Conservation (phyloP, 2,113 vertebrate species). For the Bubalus kerabau region DNA sequence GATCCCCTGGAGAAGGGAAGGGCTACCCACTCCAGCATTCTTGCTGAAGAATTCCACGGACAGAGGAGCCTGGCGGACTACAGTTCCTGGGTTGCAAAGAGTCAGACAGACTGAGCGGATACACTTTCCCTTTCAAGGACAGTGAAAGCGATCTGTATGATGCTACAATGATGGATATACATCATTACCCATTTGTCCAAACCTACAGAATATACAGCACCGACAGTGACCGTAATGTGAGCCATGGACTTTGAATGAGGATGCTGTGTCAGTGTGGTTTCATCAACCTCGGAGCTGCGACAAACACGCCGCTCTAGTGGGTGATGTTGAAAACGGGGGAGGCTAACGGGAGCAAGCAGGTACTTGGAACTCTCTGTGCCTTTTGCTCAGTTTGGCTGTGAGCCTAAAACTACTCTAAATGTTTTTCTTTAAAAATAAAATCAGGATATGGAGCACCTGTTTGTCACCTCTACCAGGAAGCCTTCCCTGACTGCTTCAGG, state of each 20-base stretch:
- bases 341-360: neutral
- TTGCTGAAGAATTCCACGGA: neutral
- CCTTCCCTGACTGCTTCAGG: neutral
- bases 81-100: neutral
- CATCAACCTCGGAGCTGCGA: rapidly evolving
- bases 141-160: neutral
- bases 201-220: neutral
- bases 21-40: neutral
- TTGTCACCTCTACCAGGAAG: neutral
- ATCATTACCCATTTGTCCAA: neutral
- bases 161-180: neutral
- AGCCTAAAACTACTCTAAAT: neutral
- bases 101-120: neutral
- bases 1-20: neutral
- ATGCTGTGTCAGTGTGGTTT: neutral
- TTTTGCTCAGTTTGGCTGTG: neutral
- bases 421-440: neutral
- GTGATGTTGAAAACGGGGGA: neutral
- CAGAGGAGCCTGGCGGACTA: neutral
- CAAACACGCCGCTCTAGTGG: rapidly evolving
- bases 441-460: neutral
- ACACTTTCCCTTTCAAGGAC: neutral
- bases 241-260: neutral
- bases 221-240: neutral
- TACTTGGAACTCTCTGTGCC: neutral